A percentile compares a stretch with the other conserved stretches of the same genome.
These are phyloP conservation scores for Lasius fuliginosus DNA, from an alignment of 2,888 invertebrate genomes.

Conservation along the genomic window DNA sequence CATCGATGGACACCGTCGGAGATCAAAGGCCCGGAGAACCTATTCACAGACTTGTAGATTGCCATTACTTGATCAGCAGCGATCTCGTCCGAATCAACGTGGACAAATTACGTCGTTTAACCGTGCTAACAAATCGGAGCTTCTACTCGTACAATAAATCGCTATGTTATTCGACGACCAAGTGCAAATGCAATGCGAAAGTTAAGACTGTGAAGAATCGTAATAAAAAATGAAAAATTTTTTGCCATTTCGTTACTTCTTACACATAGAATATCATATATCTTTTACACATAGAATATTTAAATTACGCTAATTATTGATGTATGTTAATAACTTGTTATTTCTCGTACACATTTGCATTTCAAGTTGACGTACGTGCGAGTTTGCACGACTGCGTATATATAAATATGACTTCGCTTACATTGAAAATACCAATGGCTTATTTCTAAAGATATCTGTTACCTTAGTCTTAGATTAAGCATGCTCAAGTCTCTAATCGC, in stretches of 20 bases:
- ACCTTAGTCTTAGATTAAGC: neutral
- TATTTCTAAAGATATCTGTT: constrained; percentile 20
- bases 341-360: neutral
- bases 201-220: neutral
- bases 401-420: neutral
- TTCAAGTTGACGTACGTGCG: neutral
- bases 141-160: neutral
- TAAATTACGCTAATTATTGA: neutral
- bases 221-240: neutral
- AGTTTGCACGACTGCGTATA: neutral
- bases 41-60: constrained; percentile 47
- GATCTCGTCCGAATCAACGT: constrained; percentile 74
- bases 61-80: constrained; percentile 63
- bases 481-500: neutral
- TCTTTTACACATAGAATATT: neutral
- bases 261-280: too few relatives aligned
- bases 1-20: constrained; percentile 18
- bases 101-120: constrained; percentile 63
- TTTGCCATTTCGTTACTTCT: neutral
- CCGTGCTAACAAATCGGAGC: constrained; percentile 34
- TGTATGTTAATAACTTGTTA: neutral
- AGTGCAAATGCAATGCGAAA: constrained; percentile 14
- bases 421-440: neutral
- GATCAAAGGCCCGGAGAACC: constrained; percentile 2
- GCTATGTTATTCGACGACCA: neutral